A percentile compares a stretch with the other conserved stretches of the same genome.
These are phyloP conservation scores for Sebastes paucispinis DNA, from an alignment of 2,797 vertebrate species.

Conservation along the genomic window DNA sequence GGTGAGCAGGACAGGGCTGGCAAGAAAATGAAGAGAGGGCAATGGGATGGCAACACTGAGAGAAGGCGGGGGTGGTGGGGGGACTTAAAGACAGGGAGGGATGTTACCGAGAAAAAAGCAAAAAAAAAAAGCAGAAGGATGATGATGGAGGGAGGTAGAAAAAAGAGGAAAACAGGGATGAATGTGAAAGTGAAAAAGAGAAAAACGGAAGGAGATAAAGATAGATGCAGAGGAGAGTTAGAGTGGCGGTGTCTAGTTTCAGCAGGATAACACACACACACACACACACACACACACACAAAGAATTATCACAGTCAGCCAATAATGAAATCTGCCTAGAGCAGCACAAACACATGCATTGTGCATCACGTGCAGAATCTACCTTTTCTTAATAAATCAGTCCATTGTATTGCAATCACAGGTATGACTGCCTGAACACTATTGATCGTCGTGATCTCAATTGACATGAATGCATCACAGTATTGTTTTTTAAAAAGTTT, in stretches of 20 bases:
- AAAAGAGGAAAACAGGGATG: not conserved
- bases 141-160: not conserved
- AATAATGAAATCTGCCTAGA: slow-evolving; percentile 46
- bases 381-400: not conserved
- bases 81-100: not conserved
- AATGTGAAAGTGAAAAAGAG: slow-evolving; percentile 14
- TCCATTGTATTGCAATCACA: not conserved
- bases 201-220: slow-evolving; percentile 33
- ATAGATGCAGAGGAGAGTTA: slow-evolving; percentile 27
- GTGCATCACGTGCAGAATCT: not conserved
- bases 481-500: not conserved
- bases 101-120: not conserved
- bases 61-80: not conserved
- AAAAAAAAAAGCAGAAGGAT: not conserved
- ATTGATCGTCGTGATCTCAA: not conserved
- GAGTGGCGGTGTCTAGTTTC: slow-evolving; percentile 45
- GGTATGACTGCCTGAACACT: not conserved
- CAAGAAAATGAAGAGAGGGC: slow-evolving; percentile 14
- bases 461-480: not conserved
- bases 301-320: slow-evolving; percentile 26
- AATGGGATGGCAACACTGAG: not conserved
- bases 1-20: slow-evolving; percentile 17
- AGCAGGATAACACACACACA: slow-evolving; percentile 27
- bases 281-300: slow-evolving; percentile 8
- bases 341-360: slow-evolving; percentile 35